Conservation (phyloP, 2,113 vertebrate genomes). For the Cinclus mexicanus region DNA sequence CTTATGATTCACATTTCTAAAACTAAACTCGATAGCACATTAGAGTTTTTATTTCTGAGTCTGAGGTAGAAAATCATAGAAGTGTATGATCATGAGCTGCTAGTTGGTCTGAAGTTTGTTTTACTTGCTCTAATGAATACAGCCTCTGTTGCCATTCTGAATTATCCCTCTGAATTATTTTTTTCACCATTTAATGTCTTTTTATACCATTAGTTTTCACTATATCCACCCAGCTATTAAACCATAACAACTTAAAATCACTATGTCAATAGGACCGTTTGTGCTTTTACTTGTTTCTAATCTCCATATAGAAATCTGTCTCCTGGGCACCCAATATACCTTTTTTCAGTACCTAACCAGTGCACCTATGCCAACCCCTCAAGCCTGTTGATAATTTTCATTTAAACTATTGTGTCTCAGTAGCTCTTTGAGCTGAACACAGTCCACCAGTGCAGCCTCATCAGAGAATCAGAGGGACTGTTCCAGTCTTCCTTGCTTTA, state of each 20-base stretch:
- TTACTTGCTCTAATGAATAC: neutral
- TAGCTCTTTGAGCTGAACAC: neutral
- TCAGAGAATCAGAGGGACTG: neutral
- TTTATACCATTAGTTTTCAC: neutral
- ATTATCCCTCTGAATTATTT: neutral
- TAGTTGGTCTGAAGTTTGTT: neutral
- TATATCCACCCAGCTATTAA: neutral
- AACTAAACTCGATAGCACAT: neutral
- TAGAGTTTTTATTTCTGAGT: neutral
- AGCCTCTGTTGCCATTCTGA: neutral
- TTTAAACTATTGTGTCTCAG: neutral
- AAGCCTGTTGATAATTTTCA: neutral
- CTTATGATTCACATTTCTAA: neutral
- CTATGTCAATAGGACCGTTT: neutral
- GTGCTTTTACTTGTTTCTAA: neutral
- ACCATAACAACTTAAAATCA: neutral
- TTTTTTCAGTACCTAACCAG: neutral
- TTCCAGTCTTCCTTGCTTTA: neutral
- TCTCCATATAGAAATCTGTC: neutral
- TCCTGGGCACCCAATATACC: neutral
- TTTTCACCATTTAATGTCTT: neutral
- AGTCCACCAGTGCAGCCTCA: neutral
- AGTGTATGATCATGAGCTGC: neutral
- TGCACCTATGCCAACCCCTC: neutral
- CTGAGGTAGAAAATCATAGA: neutral